Evolutionary conservation across 2,113 vertebrate species (phyloP).

Genomic region (Ibidorhyncha struthersii): DNA sequence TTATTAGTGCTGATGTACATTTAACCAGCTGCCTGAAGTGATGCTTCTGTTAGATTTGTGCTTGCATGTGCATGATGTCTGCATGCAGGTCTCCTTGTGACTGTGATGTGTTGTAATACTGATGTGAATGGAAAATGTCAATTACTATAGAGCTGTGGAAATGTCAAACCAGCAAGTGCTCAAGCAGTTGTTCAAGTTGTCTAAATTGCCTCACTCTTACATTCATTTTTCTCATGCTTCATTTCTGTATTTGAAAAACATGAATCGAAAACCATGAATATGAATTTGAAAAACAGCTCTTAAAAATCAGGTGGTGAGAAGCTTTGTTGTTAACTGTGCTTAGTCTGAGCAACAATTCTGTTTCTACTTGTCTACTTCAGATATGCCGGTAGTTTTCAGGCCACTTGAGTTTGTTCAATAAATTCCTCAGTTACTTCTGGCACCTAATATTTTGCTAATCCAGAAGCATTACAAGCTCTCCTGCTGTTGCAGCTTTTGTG

Average conservation of each 20-base stretch:
- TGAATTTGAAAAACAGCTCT: not conserved
- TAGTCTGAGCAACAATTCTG: not conserved
- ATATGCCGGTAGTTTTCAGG: not conserved
- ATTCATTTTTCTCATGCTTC: no score
- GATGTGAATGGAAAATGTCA: not conserved
- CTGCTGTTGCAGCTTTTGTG: not conserved
- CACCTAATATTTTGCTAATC: not conserved
- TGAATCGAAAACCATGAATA: not conserved
- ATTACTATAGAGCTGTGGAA: not conserved
- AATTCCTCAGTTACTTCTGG: not conserved
- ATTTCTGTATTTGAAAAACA: not conserved
- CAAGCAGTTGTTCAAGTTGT: no score
- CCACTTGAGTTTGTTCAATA: not conserved
- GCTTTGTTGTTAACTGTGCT: not conserved
- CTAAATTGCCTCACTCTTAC: not conserved
- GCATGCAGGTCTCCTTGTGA: constrained; percentile 29
- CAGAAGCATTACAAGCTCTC: not conserved
- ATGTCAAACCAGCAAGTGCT: no score
- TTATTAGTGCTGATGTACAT: constrained; percentile 55
- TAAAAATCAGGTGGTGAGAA: not conserved
- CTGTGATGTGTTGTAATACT: not conserved
- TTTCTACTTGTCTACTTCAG: not conserved
- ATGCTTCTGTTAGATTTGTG: constrained; percentile 65
- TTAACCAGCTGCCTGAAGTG: constrained; percentile 69
- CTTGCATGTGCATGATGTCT: constrained; percentile 66